Base-by-base conservation (phyloP, 2,888 invertebrate species). In the Beris morrisii region DNA sequence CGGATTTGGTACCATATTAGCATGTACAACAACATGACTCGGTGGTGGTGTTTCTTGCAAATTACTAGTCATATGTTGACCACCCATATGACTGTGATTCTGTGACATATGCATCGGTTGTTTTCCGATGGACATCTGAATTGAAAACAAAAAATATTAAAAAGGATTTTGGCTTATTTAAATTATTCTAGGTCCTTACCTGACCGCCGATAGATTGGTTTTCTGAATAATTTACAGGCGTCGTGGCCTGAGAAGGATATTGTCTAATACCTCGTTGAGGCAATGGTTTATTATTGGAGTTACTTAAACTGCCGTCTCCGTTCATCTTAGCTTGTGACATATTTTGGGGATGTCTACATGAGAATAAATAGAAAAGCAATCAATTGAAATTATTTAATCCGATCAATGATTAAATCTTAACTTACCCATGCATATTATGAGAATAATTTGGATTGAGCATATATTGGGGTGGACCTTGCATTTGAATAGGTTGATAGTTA, bases 211-310 rank as follows among this genome's bases (percentile, higher is more conserved):
- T 55, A 70, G 70, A 52, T 74, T 65, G 65, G 30, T 54, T 56
- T 46, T 65, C 75, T 31, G 74, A 73, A 67, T 77, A 79, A 67
- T 73, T 75, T 73, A 70, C 76, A 74, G 11, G 74, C 73, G 52
- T 75, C 73, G 70, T 75, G 38, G 70, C 56, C 46, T 66, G 67
- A 12, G 67, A 66, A 38, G 70, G 75, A 69, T 78, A 79, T 65
- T 79, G 76, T 44, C 81, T 76, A 71, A 78, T 74, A 64, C 73
- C 74, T 52, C 80, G 75, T 67, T 79, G 79, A 4, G 78, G 75
- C 72, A 79, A 67, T 31, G 78, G 75, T 66, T 79, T 80, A 57
- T 74, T 75, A 58, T 56, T 66, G 12, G 74, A 61, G 50, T 73
- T 71, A 44, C 73, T 74, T 3, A 73, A 69, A 58, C 64, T 67